Evolutionary conservation across 2,113 vertebrate genomes (phyloP), one percentile per base, ranked within the genome.

Genomic region (Crotalus viridis): DNA sequence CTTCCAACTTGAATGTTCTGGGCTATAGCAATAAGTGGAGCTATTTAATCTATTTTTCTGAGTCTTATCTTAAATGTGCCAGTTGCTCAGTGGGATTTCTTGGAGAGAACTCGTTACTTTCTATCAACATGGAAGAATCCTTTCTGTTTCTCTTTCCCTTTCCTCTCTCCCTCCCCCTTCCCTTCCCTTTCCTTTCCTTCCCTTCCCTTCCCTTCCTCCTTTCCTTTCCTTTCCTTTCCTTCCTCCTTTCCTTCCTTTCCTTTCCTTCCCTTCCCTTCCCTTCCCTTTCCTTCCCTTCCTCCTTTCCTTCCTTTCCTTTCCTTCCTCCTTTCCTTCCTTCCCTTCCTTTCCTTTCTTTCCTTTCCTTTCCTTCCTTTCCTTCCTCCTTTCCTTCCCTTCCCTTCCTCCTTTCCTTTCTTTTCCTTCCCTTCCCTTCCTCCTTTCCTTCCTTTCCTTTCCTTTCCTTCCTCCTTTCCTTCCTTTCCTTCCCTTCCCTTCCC

Each of bases 311-410:
- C 1, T 1, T 1, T 33, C 1, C 33, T 1, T 33, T 33, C 1
- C 33, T 1, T 33, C 1, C 33, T 1, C 1, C 1, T 33, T 1
- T 1, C 1, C 1, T 33, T 1, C 33, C 1, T 33, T 33, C 33
- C 33, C 1, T 33, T 33, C 33, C 33, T 33, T 33, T 1, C 33
- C 1, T 1, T 1, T 33, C 1, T 33, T 1, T 1, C 1, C 1
- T 1, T 1, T 33, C 1, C 1, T 1, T 1, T 33, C 1, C 33
- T 1, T 33, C 1, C 1, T 1, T 1, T 33, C 1, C 1, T 1
- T 1, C 1, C 1, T 33, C 33, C 33, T 33, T 33, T 1, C 33
- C 33, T 33, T 33, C 33, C 33, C 33, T 33, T 33, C 33, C 33
- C 1, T 1, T 1, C 1, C 1, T 33, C 33, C 33, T 33, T 1